Conservation (phyloP, 1,140 invertebrate species). For the Cydia amplana region DNA sequence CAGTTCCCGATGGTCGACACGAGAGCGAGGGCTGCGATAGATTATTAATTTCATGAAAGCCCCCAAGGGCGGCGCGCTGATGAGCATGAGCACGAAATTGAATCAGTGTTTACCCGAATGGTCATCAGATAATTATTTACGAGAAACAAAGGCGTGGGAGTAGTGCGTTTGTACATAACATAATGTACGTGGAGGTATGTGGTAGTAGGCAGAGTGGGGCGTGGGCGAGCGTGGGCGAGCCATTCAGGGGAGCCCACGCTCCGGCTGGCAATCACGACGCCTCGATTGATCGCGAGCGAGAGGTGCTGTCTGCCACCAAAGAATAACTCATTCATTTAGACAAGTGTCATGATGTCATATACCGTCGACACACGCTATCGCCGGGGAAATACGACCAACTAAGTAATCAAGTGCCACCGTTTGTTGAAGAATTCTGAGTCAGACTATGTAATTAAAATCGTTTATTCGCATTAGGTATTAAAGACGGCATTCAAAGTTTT, state of each 20-base stretch:
- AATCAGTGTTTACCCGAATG: conserved; percentile 46
- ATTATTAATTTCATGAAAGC: not conserved
- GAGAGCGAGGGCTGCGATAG: not conserved
- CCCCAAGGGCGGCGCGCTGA: conserved; percentile 3
- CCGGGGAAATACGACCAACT: not conserved
- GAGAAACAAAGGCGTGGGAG: conserved; percentile 36
- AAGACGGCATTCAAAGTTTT: not conserved
- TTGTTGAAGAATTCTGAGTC: not conserved
- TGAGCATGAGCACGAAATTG: conserved; percentile 37
- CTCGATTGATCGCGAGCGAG: conserved; percentile 58
- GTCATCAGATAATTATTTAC: conserved; percentile 51
- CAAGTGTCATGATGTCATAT: conserved; percentile 27
- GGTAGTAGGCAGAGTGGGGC: conserved; percentile 27
- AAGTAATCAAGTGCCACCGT: not conserved
- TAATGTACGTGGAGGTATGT: conserved; percentile 39
- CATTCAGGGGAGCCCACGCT: conserved; percentile 66
- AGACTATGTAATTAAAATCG: conserved; percentile 1
- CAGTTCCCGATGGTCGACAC: not conserved
- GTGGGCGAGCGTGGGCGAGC: conserved; percentile 43
- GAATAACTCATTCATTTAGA: conserved; percentile 26
- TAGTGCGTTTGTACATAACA: conserved; percentile 37
- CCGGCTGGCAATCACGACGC: conserved; percentile 47
- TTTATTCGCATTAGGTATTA: conserved; percentile 2
- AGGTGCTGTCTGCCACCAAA: not conserved
- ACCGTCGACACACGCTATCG: not conserved